Evolutionary conservation across 2,888 invertebrate genomes (phyloP).

Genomic region (Lucinisca nassula): DNA sequence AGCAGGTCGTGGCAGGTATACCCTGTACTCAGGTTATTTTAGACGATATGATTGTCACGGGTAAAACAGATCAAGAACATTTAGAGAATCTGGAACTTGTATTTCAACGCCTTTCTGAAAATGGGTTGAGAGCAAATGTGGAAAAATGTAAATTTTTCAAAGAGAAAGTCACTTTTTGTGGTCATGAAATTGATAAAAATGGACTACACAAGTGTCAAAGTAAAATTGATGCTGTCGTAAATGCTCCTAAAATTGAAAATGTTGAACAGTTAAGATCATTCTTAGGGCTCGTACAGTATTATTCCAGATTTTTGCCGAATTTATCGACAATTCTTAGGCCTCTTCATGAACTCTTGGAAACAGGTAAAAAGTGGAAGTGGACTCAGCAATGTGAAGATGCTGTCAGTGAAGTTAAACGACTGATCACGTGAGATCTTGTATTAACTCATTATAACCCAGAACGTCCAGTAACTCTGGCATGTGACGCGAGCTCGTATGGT

Average conservation of each 20-base stretch:
- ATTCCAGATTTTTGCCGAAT: conserved; percentile 43
- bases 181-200: conserved; percentile 42
- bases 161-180: conserved; percentile 47
- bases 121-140: conserved; percentile 40
- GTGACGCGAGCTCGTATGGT: conserved; percentile 86
- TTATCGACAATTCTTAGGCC: conserved; percentile 59
- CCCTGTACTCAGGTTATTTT: conserved; percentile 47
- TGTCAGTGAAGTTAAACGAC: conserved; percentile 67
- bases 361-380: conserved; percentile 62
- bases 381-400: conserved; percentile 61
- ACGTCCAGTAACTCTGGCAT: conserved; percentile 81
- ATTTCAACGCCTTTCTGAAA: conserved; percentile 24
- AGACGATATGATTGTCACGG: conserved; percentile 55
- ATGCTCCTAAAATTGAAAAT: conserved; percentile 43
- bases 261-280: conserved; percentile 38
- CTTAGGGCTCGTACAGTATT: conserved; percentile 53
- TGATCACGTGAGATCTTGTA: conserved; percentile 66
- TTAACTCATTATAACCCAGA: conserved; percentile 83
- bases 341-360: conserved; percentile 69
- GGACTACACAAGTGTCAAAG: conserved; percentile 54
- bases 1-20: conserved; percentile 71
- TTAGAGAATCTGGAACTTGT: conserved; percentile 40
- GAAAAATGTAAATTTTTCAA: conserved; percentile 58
- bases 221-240: conserved; percentile 39
- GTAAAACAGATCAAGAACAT: conserved; percentile 32